These are phyloP conservation scores for Pantherophis guttatus DNA, from an alignment of 2,113 vertebrate species.

Conservation along the genomic window DNA sequence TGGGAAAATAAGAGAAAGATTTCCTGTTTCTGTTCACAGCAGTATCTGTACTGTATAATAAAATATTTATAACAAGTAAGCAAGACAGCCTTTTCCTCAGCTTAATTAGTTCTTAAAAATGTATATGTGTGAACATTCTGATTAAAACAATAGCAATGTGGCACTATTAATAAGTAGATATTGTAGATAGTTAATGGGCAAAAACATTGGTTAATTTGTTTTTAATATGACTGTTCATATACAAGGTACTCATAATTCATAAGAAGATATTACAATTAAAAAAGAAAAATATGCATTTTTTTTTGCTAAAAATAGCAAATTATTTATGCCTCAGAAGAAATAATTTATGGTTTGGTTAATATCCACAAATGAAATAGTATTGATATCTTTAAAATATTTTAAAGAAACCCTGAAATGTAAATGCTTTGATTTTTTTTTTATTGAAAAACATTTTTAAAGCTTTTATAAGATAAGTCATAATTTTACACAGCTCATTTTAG, in stretches of 20 bases:
- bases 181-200: neutral
- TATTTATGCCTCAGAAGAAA: conserved; percentile 16
- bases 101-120: neutral
- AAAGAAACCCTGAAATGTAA: neutral
- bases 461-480: neutral
- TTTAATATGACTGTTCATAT: neutral
- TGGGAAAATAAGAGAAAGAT: conserved; percentile 7
- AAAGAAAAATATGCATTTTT: neutral
- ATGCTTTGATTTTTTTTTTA: neutral
- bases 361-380: neutral
- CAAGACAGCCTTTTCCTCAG: neutral
- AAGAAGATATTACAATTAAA: neutral
- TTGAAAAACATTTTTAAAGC: neutral
- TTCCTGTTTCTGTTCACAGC: neutral
- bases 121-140: neutral
- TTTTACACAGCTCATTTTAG: neutral
- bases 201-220: conserved; percentile 26
- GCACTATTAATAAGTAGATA: neutral
- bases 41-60: neutral
- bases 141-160: neutral
- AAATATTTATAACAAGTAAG: conserved; percentile 23
- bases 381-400: neutral
- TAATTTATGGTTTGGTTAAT: neutral
- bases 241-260: neutral
- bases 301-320: conserved; percentile 24